Evolutionary conservation across 2,113 vertebrate species (phyloP).

Genomic region (Nestor notabilis): DNA sequence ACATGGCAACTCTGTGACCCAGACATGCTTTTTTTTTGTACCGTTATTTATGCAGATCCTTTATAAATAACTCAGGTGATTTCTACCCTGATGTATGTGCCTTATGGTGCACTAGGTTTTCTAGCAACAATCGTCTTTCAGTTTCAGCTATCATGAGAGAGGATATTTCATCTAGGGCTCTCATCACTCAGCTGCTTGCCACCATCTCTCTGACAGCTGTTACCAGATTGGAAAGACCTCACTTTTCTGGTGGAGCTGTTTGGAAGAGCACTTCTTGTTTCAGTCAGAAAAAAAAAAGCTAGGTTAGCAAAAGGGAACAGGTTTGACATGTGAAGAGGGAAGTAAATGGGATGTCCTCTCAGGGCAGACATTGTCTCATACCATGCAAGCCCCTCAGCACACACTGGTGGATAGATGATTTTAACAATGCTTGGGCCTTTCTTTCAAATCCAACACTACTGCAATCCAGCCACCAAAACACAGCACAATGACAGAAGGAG

Average conservation of each 20-base stretch:
- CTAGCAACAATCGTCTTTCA: not conserved
- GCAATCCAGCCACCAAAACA: not conserved
- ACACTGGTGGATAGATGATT: not conserved
- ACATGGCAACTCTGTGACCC: not conserved
- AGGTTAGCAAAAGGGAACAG: not conserved
- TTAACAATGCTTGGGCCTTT: not conserved
- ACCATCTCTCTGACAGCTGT: not conserved
- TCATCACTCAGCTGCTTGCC: not conserved
- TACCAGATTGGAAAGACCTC: not conserved
- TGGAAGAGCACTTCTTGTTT: not conserved
- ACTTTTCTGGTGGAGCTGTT: not conserved
- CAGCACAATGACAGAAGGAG: not conserved
- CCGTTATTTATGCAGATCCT: not conserved
- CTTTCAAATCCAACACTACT: not conserved
- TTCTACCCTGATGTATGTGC: not conserved
- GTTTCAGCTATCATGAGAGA: not conserved
- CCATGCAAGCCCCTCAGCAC: not conserved
- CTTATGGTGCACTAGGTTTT: not conserved
- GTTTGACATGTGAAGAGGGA: not conserved
- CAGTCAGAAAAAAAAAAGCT: not conserved
- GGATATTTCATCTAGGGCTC: not conserved
- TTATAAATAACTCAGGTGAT: not conserved
- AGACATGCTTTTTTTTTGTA: rapidly evolving
- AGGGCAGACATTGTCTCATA: not conserved
- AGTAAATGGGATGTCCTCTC: not conserved